Evolutionary conservation across 2,113 vertebrate species (phyloP), one percentile per base, ranked within the genome.

Genomic region (Rhegmatorhina hoffmannsi): DNA sequence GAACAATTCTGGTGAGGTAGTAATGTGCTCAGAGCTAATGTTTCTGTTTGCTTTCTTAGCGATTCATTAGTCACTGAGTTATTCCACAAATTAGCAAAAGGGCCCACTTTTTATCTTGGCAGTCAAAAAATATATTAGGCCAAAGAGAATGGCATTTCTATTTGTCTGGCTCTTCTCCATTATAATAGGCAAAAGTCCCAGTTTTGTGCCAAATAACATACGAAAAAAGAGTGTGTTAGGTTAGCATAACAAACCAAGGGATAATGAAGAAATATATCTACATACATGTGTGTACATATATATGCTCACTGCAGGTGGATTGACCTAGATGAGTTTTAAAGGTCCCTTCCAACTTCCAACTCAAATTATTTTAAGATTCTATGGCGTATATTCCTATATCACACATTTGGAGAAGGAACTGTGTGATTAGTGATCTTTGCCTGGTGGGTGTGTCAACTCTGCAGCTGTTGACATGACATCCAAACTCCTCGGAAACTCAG

Each of bases 281-380:
- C 15, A 1, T 56, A 1, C 38, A 0, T 46, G 4, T 38, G 6
- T 38, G 5, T 40, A 3, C 12, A 3, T 11, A 2, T 38, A 1
- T 52, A 3, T 9, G 11, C 11, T 62, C 9, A 26, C 28, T 62
- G 7, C 11, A 21, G 20, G 7, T 55, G 24, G 13, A 53, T 62
- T 68, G 29, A 44, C 19, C 7, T 14, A n/a, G 59, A 53, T 68
- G 1, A n/a, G 10, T 60, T 68, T 40, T 7, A 68, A 47, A 31
- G 9, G 19, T 40, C 38, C 9, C 18, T 68, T 47, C 5, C 19
- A 28, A 38, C 18, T 68, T 47, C 5, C 19, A 28, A 38, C 7
- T 11, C 38, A 40, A 31, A 34, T 55, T 55, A 40, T 55, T 53
- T 4, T 13, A 26, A 10, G 3, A 34, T 34, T 76, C 29, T 47